phyloP scores from a whole-genome alignment of 2,888 invertebrate species.

The Hylaea fasciaria region DNA sequence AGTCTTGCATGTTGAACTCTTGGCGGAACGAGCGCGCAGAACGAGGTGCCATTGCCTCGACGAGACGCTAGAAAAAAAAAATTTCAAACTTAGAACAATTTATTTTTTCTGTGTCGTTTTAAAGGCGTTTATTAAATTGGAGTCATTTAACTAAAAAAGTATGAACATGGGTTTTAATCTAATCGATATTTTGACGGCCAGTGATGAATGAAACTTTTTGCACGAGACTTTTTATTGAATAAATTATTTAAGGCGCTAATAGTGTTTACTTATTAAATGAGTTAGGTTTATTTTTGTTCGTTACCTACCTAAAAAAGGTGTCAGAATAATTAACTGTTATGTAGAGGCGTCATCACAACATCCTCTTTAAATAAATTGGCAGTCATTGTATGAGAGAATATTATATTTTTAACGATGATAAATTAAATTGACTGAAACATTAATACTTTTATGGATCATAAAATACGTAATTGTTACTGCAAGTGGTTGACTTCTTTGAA shows the following conservation, averaged over 20 bases:
- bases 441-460: too few species aligned
- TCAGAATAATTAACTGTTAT: conserved; percentile 19
- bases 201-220: conserved; percentile 9
- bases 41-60: conserved; percentile 88
- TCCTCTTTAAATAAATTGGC: conserved; percentile 23
- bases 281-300: conserved; percentile 14
- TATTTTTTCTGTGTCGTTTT: background rate
- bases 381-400: conserved; percentile 5
- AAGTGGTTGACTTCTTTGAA: too few species aligned
- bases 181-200: conserved; percentile 9
- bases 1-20: conserved; percentile 91
- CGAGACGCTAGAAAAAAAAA: conserved; percentile 84
- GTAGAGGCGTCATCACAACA: conserved; percentile 8
- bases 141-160: too few species aligned
- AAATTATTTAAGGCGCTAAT: conserved; percentile 3
- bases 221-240: background rate
- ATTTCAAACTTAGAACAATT: conserved; percentile 1
- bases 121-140: too few species aligned
- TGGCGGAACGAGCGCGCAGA: conserved; percentile 92
- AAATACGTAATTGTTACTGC: too few species aligned
- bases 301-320: conserved; percentile 22
- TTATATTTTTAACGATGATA: conserved; percentile 2
- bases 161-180: background rate
- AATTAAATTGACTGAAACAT: background rate
- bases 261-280: conserved; percentile 12